phyloP scores from a whole-genome alignment of 1,140 invertebrate species.

The Stratiolaelaps scimitus region DNA sequence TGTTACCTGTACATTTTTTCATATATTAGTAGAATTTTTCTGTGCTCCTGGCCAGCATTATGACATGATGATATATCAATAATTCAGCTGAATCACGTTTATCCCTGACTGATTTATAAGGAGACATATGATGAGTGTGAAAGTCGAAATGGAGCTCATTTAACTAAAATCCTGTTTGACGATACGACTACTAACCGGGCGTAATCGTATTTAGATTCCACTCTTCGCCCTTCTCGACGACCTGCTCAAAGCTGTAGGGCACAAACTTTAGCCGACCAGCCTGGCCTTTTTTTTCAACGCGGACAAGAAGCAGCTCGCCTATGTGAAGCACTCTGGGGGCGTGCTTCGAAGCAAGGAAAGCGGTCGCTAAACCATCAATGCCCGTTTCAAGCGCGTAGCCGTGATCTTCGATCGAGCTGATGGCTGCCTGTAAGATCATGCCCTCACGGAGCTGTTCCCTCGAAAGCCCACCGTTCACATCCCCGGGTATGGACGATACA shows the following conservation, averaged over 20 bases:
- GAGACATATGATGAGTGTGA: no score
- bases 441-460: background rate
- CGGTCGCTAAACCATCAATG: background rate
- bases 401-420: constrained; percentile 18
- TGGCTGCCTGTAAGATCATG: background rate
- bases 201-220: constrained; percentile 19
- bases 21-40: no score
- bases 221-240: background rate
- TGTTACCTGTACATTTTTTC: no score
- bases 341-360: background rate
- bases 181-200: background rate
- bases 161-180: no score
- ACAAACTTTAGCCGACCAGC: constrained; percentile 4
- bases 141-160: no score
- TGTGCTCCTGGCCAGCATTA: no score
- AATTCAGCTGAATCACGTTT: no score
- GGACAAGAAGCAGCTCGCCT: constrained; percentile 2
- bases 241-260: background rate
- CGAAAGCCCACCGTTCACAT: background rate
- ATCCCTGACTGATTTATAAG: no score
- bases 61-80: no score
- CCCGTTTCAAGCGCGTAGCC: background rate
- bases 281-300: background rate
- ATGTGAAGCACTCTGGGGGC: background rate
- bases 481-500: background rate